Percentiles rank a stretch among this genome's conserved stretches.
These are phyloP conservation scores for Microcebus jonahi DNA, from an alignment of 2,113 vertebrate genomes.

Conservation along the genomic window DNA sequence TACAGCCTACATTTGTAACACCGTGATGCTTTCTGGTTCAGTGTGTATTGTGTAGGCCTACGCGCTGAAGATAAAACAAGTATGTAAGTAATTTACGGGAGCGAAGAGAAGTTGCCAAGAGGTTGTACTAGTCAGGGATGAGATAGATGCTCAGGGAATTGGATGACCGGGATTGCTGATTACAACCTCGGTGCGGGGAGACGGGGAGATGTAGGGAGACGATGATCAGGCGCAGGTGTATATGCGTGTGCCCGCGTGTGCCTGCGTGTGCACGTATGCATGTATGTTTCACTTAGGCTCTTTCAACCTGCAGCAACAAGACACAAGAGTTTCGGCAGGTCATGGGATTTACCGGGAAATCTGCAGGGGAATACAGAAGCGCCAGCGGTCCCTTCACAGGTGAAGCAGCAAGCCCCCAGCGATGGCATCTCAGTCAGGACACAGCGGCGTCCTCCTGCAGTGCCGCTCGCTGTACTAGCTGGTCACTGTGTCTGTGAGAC, in stretches of 20 bases:
- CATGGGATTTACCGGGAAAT: neutral
- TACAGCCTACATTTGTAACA: neutral
- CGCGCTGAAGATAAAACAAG: neutral
- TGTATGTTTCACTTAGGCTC: neutral
- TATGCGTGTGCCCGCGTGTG: accelerated
- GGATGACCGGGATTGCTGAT: accelerated
- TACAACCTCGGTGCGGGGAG: neutral
- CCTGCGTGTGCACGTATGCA: neutral
- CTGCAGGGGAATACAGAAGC: neutral
- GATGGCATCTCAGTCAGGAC: accelerated
- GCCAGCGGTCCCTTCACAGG: accelerated
- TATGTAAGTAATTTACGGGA: neutral
- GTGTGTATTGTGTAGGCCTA: neutral
- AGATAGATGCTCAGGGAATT: neutral
- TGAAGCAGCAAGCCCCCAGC: neutral
- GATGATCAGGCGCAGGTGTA: neutral
- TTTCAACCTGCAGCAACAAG: neutral
- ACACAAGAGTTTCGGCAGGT: neutral
- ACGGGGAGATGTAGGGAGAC: too few species aligned
- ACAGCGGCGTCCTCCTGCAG: accelerated
- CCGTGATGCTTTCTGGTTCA: neutral
- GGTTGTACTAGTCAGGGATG: neutral
- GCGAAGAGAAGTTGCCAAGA: neutral
- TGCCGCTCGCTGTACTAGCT: accelerated
- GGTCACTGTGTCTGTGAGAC: too few species aligned